Percentiles rank a stretch among this genome's conserved stretches.
Evolutionary conservation across 2,113 vertebrate species (phyloP).

Genomic region (Pavo muticus): DNA sequence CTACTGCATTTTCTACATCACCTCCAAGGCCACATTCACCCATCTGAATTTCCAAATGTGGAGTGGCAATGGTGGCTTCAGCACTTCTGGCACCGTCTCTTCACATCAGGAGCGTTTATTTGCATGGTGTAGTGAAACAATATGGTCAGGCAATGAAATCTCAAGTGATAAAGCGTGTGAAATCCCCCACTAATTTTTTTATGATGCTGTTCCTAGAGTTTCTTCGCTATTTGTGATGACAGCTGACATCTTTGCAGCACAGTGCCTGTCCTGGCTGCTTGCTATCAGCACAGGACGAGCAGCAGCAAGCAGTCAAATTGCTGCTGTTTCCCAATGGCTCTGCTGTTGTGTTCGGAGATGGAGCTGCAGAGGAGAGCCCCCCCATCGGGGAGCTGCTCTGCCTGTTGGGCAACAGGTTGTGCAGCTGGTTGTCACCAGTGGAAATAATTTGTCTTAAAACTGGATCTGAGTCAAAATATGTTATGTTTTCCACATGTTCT

Average conservation of each 20-base stretch:
- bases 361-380: not conserved
- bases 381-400: not conserved
- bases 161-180: constrained; percentile 26
- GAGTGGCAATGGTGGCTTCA: not conserved
- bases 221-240: constrained; percentile 24
- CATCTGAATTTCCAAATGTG: not conserved
- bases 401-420: not conserved
- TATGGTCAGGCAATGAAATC: not conserved
- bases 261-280: not conserved
- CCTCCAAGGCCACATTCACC: not conserved
- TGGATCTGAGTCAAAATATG: constrained; percentile 10
- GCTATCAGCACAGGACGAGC: not conserved
- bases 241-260: not conserved
- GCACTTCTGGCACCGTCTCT: constrained; percentile 9
- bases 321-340: not conserved
- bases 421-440: not conserved
- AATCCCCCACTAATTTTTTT: constrained; percentile 36
- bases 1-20: not conserved
- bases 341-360: not conserved
- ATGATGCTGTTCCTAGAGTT: not conserved
- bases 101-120: constrained; percentile 33
- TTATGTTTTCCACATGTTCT: not conserved
- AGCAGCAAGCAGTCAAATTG: constrained; percentile 10
- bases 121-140: constrained; percentile 20
- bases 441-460: constrained; percentile 26